A percentile compares a stretch with the other conserved stretches of the same genome.
Evolutionary conservation across 2,113 vertebrate species (phyloP).

Genomic region (Pao palembangensis): DNA sequence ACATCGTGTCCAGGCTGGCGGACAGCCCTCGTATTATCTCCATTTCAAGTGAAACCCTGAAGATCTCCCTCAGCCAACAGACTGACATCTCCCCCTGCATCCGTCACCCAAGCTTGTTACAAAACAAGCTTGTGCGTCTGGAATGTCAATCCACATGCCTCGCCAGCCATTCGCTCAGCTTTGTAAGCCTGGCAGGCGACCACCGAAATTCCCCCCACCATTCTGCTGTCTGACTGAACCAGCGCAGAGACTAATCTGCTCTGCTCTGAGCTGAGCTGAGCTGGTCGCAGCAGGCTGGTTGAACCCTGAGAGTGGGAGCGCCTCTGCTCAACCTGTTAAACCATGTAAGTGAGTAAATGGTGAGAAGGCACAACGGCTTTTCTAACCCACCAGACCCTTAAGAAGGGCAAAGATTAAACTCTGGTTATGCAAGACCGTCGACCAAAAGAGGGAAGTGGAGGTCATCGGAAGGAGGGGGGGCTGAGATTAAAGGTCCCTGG

Average conservation of each 20-base stretch:
- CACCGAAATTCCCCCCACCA: constrained; percentile 25
- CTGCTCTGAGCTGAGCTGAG: too few relatives aligned
- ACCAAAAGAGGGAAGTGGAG: constrained; percentile 2
- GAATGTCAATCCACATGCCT: constrained; percentile 77
- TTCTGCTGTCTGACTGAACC: constrained; percentile 38
- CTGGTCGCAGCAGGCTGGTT: too few relatives aligned
- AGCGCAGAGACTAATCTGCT: constrained; percentile 32
- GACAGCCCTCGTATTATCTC: constrained; percentile 6
- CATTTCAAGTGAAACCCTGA: constrained; percentile 21
- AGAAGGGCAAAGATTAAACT: constrained; percentile 58
- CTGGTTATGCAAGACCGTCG: constrained; percentile 46
- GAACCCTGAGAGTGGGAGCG: neutral
- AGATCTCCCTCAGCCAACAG: constrained; percentile 21
- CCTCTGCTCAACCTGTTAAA: constrained; percentile 29
- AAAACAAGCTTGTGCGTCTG: constrained; percentile 67
- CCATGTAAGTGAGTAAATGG: constrained; percentile 42
- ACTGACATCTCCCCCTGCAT: constrained; percentile 56
- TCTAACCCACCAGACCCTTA: constrained; percentile 31
- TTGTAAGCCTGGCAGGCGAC: constrained; percentile 19
- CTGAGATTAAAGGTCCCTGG: constrained; percentile 3
- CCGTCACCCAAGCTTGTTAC: constrained; percentile 52
- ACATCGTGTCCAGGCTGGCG: neutral
- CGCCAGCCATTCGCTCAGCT: constrained; percentile 47
- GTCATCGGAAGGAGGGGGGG: constrained; percentile 10
- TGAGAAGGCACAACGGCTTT: constrained; percentile 24